phyloP scores from a whole-genome alignment of 2,888 invertebrate species.

The Epistrophe eligans region DNA sequence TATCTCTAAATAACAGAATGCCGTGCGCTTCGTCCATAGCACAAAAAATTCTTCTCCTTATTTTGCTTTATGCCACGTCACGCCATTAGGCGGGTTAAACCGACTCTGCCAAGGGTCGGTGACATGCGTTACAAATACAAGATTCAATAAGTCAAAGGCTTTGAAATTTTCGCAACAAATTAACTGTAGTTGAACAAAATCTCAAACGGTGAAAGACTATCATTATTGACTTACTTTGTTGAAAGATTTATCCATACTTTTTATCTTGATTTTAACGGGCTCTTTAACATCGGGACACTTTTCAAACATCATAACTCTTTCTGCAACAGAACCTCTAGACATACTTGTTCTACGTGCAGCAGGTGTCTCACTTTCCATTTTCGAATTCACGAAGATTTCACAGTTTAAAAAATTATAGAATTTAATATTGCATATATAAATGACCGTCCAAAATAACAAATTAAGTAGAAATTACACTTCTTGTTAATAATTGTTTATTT shows the following conservation, averaged over 20 bases:
- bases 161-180: background rate
- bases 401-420: background rate
- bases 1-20: no score
- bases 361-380: background rate
- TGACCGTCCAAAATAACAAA: background rate
- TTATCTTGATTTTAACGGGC: background rate
- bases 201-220: background rate
- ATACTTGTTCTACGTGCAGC: background rate
- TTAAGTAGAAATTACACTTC: background rate
- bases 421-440: background rate
- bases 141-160: background rate
- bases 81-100: no score
- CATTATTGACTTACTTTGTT: conserved; percentile 12
- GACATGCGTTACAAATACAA: no score
- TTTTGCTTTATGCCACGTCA: no score
- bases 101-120: no score
- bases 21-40: no score
- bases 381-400: background rate
- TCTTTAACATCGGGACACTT: conserved; percentile 43
- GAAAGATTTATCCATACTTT: background rate
- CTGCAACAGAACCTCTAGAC: conserved; percentile 45
- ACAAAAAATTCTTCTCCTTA: no score
- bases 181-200: background rate
- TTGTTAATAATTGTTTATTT: background rate
- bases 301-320: conserved; percentile 56